Evolutionary conservation across 2,113 vertebrate genomes (phyloP).

Genomic region (Ptyas mucosa): DNA sequence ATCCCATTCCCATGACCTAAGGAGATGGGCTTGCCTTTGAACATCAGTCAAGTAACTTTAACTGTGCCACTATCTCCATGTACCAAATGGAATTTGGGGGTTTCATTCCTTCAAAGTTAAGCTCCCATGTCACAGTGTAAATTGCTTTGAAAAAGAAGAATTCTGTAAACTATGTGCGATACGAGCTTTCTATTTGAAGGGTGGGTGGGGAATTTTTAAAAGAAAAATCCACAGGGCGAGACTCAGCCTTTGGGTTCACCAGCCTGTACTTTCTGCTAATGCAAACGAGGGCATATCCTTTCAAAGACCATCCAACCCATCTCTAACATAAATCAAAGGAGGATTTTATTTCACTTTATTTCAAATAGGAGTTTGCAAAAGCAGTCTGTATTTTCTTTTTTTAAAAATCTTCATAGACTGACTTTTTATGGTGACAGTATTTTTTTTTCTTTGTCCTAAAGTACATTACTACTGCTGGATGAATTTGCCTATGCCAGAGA

Average conservation of each 20-base stretch:
- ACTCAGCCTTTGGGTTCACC: background rate
- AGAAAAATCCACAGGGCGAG: background rate
- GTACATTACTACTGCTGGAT: slow-evolving; percentile 3
- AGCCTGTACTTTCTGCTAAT: background rate
- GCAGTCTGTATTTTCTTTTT: background rate
- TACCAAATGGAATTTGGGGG: background rate
- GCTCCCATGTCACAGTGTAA: background rate
- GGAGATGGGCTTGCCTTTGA: background rate
- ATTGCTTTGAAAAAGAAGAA: background rate
- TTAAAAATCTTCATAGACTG: background rate
- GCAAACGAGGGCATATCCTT: background rate
- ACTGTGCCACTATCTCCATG: slow-evolving; percentile 23
- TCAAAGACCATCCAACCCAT: background rate
- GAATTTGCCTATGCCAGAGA: slow-evolving; percentile 18
- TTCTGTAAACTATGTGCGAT: background rate
- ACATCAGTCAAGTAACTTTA: slow-evolving; percentile 37
- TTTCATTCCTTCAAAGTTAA: background rate
- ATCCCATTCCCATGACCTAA: background rate
- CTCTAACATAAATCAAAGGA: background rate
- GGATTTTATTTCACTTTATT: background rate
- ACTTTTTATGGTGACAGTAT: slow-evolving; percentile 23
- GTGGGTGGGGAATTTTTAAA: background rate
- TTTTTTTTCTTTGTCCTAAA: slow-evolving; percentile 1
- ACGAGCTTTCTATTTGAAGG: background rate
- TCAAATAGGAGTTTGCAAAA: background rate